Evolutionary conservation across 1,140 invertebrate genomes (phyloP), one percentile per base, ranked within the genome.

Genomic region (Cryptotermes secundus): DNA sequence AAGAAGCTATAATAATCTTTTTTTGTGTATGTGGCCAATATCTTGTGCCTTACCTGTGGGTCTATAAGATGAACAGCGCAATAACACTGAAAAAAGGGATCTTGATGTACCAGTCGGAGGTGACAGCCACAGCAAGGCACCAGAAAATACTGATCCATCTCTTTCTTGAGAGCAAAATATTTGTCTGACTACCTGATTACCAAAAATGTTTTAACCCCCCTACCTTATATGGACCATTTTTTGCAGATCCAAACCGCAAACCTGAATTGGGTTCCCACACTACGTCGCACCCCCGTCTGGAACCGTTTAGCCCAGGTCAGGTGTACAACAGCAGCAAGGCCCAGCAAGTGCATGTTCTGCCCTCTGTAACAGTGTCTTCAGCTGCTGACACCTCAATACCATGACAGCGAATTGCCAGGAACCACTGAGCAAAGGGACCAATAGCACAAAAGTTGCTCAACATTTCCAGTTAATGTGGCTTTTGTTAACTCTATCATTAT

Each of bases 241-340:
- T 85, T 80, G 34, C 53, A 86, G 86, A 86, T 80, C 82, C 53
- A 86, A 85, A 86, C 83, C 84, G 83, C 9, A 92, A 88, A 90
- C 72, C 86, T 53, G 88, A 89, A 65, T 87, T 88, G 86, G 88
- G 89, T 82, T 82, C 42, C 22, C 81, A 42, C 0, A 89, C 59
- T n/a, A 31, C 90, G 42, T 87, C 90, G 0, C 92, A 94, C 42
- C 95, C 95, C 38, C 92, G 95, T 87, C 89, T 97, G 59, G 95
- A 96, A 87, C 96, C 95, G 26, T 97, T 97, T 90, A 94, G 94
- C 88, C 92, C 95, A 6, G 96, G 96, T 14, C 96, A 97, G 90
- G 95, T 98, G 14, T 97, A 97, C 90, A 97, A 97, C 90, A 94
- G 93, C 83, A 96, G 95, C 85, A 96, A 97, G 90, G 95, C 96